Conservation (phyloP, 1,140 invertebrate species). For the Cylas formicarius region DNA sequence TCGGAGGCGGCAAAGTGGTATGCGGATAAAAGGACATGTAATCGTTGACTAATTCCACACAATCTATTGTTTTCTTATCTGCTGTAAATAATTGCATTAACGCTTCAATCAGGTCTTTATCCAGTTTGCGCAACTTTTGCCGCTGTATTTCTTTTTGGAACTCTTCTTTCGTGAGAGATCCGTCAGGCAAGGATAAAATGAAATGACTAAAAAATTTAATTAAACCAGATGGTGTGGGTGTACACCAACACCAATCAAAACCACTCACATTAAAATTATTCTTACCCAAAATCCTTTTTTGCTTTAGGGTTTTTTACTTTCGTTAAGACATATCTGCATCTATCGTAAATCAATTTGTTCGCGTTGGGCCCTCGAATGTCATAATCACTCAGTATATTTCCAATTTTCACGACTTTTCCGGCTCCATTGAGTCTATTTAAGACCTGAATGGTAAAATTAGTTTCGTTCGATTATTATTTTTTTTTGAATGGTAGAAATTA, state of each 20-base stretch:
- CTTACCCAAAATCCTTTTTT: constrained; percentile 42
- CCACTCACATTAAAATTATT: constrained; percentile 25
- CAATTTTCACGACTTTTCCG: constrained; percentile 40
- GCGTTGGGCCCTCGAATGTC: constrained; percentile 41
- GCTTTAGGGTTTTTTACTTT: constrained; percentile 41
- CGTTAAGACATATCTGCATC: constrained; percentile 43
- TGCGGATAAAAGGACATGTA: constrained; percentile 43
- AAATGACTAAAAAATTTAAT: constrained; percentile 23
- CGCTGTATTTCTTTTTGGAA: constrained; percentile 36
- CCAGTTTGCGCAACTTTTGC: constrained; percentile 40
- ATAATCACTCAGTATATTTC: constrained; percentile 44
- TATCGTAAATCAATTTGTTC: constrained; percentile 40
- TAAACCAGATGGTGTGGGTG: constrained; percentile 9
- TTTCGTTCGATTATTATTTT: constrained; percentile 1
- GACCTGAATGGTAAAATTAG: constrained; percentile 17
- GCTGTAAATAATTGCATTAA: constrained; percentile 37
- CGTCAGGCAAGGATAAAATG: constrained; percentile 30
- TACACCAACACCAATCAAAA: constrained; percentile 4
- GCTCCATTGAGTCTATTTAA: constrained; percentile 32
- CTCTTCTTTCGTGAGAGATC: constrained; percentile 28
- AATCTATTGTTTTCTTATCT: constrained; percentile 36
- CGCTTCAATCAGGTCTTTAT: constrained; percentile 37
- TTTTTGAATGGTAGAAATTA: neutral
- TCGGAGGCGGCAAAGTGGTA: constrained; percentile 25
- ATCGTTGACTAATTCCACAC: constrained; percentile 34